A percentile compares a stretch with the other conserved stretches of the same genome.
phyloP scores from a whole-genome alignment of 2,797 vertebrate genomes.

The Mormyrus proboscirostris region DNA sequence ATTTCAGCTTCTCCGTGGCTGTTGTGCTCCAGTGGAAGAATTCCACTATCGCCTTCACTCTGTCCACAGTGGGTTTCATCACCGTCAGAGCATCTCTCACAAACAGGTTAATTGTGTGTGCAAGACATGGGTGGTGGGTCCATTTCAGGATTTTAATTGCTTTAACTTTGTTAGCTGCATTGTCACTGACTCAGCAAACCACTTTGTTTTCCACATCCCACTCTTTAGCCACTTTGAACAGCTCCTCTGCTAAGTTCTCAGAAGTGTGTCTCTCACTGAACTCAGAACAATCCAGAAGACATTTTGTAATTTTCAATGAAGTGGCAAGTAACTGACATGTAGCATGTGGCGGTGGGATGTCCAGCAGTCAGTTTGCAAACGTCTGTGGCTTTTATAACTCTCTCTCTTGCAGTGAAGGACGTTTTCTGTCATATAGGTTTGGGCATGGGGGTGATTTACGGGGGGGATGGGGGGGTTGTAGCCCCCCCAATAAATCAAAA shows the following conservation, averaged over 20 bases:
- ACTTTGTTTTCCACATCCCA: conserved; percentile 28
- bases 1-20: conserved; percentile 21
- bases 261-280: conserved; percentile 33
- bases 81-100: conserved; percentile 25
- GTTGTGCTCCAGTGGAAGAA: conserved; percentile 20
- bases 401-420: conserved; percentile 22
- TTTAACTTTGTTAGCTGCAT: conserved; percentile 36
- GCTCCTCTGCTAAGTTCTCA: conserved; percentile 34
- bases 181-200: conserved; percentile 32
- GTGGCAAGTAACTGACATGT: conserved; percentile 21
- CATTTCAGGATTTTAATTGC: conserved; percentile 31
- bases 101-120: too few relatives aligned
- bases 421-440: conserved; percentile 21
- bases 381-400: conserved; percentile 22
- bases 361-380: conserved; percentile 20
- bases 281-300: conserved; percentile 30
- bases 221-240: conserved; percentile 33
- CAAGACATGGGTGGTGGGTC: neutral
- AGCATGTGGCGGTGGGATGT: conserved; percentile 25
- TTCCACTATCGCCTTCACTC: conserved; percentile 30
- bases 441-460: too few relatives aligned
- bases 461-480: too few relatives aligned
- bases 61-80: conserved; percentile 10
- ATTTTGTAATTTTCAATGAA: conserved; percentile 8
- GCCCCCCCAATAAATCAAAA: too few relatives aligned